Conservation (phyloP, 1,140 invertebrate species). For the Calliphora vicina region DNA sequence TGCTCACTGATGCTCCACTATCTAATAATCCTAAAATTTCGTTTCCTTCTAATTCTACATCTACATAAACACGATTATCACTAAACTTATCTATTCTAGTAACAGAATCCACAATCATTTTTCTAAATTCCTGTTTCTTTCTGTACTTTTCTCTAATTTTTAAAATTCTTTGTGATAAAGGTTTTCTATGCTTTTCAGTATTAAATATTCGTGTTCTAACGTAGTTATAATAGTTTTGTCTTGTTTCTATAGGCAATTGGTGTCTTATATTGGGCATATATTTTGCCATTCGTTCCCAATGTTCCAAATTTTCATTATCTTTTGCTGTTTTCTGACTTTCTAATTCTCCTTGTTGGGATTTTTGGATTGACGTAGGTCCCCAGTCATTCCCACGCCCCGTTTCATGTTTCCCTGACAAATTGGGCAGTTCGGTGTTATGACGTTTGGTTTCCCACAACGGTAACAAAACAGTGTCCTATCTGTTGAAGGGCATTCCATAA, state of each 20-base stretch:
- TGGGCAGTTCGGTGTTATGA: background rate
- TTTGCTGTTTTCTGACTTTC: background rate
- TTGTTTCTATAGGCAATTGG: background rate
- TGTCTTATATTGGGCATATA: background rate
- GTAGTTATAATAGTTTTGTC: no score
- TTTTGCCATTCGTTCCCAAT: background rate
- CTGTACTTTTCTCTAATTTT: background rate
- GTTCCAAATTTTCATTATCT: background rate
- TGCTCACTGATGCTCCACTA: background rate
- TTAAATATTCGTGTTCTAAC: background rate
- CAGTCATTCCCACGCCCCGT: background rate
- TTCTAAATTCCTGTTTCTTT: background rate
- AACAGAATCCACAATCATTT: background rate
- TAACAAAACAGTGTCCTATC: background rate
- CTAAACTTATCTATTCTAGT: background rate
- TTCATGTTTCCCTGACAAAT: background rate
- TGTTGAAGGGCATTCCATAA: background rate
- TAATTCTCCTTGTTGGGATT: background rate
- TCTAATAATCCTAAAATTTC: background rate
- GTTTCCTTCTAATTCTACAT: background rate
- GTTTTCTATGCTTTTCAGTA: background rate
- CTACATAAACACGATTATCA: background rate
- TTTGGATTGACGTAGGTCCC: background rate
- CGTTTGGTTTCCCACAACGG: no score
- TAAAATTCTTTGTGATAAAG: background rate